Evolutionary conservation across 2,797 vertebrate species (phyloP).

Genomic region (Cirrhinus mrigala): DNA sequence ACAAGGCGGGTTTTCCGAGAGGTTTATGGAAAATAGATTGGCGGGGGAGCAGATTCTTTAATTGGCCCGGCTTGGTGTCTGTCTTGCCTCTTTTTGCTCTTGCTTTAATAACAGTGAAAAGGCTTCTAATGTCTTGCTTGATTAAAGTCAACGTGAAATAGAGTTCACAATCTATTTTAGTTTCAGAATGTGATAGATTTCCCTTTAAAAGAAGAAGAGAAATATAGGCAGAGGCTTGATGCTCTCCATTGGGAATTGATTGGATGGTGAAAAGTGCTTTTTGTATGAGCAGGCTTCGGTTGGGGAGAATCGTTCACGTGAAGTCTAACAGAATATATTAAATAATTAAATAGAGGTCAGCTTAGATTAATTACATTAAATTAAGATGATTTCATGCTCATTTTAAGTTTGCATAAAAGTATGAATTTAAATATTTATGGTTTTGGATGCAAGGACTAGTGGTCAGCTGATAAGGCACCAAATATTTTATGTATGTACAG

Average conservation of each 20-base stretch:
- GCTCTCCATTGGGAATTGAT: background rate
- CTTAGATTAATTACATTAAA: background rate
- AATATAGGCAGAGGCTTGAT: background rate
- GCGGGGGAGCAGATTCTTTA: conserved; percentile 3
- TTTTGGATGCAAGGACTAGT: background rate
- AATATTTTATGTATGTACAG: background rate
- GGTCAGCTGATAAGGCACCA: background rate
- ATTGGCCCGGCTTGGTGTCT: conserved; percentile 21
- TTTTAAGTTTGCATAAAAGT: background rate
- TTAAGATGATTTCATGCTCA: background rate
- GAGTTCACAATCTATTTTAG: conserved; percentile 3
- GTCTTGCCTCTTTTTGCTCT: background rate
- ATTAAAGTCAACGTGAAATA: conserved; percentile 20
- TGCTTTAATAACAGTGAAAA: conserved; percentile 18
- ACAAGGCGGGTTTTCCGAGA: conserved; percentile 26
- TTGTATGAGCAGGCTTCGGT: background rate
- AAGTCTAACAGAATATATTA: background rate
- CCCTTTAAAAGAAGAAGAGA: background rate
- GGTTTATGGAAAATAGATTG: conserved; percentile 35
- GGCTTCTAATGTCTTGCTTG: conserved; percentile 4
- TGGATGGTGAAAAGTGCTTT: background rate
- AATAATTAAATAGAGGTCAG: background rate
- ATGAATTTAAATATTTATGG: background rate
- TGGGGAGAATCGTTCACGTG: background rate
- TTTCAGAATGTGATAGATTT: background rate